These are phyloP conservation scores for Tapirus terrestris DNA, from an alignment of 2,113 vertebrate genomes.

Conservation along the genomic window DNA sequence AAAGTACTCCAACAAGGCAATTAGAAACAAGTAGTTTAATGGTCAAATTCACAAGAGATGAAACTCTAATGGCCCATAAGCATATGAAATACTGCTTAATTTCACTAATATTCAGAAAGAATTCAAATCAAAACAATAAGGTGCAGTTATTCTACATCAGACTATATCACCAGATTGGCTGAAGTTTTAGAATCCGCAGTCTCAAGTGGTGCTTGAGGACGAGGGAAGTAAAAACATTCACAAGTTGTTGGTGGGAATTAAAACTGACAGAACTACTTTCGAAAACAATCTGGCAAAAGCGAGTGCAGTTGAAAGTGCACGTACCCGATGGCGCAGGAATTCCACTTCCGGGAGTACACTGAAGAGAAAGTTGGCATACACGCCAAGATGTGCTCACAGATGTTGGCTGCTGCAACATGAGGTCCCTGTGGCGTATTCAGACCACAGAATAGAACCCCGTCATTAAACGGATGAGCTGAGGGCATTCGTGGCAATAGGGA, in stretches of 20 bases:
- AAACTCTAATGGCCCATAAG: not conserved
- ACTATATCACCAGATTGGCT: not conserved
- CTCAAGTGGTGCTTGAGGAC: not conserved
- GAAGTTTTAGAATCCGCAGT: not conserved
- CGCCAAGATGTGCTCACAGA: not conserved
- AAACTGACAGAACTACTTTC: not conserved
- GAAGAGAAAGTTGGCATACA: rapidly evolving
- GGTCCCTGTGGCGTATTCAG: rapidly evolving
- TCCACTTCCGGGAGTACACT: not conserved
- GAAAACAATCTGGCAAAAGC: not conserved
- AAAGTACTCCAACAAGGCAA: not conserved
- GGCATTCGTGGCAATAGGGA: not conserved
- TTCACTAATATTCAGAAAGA: conserved; percentile 11
- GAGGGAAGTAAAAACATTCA: not conserved
- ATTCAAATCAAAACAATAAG: not conserved
- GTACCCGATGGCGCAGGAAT: not conserved
- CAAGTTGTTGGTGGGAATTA: not conserved
- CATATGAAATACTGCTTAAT: not conserved
- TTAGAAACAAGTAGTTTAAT: not conserved
- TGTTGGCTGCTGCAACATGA: not conserved
- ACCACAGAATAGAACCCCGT: too few species aligned
- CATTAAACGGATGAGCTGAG: not conserved
- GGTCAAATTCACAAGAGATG: not conserved
- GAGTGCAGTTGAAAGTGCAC: not conserved
- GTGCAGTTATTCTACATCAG: not conserved